phyloP scores from a whole-genome alignment of 2,888 invertebrate genomes.

The Cheilosia vernalis region DNA sequence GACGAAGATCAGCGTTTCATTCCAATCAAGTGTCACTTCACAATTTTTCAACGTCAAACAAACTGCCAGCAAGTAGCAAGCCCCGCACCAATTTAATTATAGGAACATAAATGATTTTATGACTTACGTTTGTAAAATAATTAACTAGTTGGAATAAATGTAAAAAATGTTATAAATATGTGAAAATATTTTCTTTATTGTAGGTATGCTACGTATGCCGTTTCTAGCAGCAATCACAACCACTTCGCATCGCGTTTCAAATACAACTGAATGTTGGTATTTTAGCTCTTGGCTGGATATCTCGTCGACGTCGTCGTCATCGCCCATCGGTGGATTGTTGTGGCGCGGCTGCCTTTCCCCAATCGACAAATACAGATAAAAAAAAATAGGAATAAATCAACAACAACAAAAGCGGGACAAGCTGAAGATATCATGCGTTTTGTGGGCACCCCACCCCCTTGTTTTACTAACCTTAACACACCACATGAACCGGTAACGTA shows the following conservation, averaged over 20 bases:
- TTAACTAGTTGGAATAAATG: constrained; percentile 57
- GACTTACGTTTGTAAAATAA: constrained; percentile 67
- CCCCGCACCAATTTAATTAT: constrained; percentile 42
- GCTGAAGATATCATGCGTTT: constrained; percentile 65
- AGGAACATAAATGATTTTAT: constrained; percentile 15
- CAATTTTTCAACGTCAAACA: constrained; percentile 49
- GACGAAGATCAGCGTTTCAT: constrained; percentile 28
- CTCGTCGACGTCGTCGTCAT: constrained; percentile 22
- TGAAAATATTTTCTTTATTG: constrained; percentile 50
- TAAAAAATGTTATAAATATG: constrained; percentile 52
- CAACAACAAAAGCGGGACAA: constrained; percentile 21
- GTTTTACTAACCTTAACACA: constrained; percentile 2
- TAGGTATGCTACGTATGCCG: constrained; percentile 65
- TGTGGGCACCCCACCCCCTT: constrained; percentile 50
- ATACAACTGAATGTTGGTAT: constrained; percentile 68
- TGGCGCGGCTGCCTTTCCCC: constrained; percentile 50
- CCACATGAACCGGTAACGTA: constrained; percentile 26
- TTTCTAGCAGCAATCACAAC: constrained; percentile 72
- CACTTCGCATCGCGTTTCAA: constrained; percentile 73
- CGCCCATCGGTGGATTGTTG: constrained; percentile 43
- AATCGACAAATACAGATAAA: constrained; percentile 54
- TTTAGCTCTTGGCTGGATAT: constrained; percentile 62
- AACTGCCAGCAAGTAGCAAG: constrained; percentile 18
- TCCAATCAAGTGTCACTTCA: constrained; percentile 66
- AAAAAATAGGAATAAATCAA: constrained; percentile 25